Percentiles rank a stretch among this genome's conserved stretches.
These are phyloP conservation scores for Fissipunctia ypsillon DNA, from an alignment of 2,888 invertebrate species.

Conservation along the genomic window DNA sequence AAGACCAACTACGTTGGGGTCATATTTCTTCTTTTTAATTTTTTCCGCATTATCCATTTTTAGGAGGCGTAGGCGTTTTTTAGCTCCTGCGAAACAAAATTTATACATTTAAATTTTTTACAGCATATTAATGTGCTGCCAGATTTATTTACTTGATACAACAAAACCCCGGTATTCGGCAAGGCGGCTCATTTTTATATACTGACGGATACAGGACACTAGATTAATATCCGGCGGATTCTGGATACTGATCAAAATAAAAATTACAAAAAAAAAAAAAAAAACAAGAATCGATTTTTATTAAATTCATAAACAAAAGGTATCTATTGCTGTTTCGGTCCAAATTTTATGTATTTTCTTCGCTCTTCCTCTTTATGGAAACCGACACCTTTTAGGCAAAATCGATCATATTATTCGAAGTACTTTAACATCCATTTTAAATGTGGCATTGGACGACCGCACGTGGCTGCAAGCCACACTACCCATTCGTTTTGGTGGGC, in stretches of 20 bases:
- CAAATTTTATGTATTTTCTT: too few relatives aligned
- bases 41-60: slow-evolving; percentile 85
- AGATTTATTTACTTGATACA: neutral
- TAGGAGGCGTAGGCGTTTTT: slow-evolving; percentile 90
- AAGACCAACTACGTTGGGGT: slow-evolving; percentile 94
- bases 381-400: too few relatives aligned
- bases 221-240: neutral
- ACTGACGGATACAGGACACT: neutral
- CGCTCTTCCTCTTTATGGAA: too few relatives aligned
- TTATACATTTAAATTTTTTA: neutral
- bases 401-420: too few relatives aligned
- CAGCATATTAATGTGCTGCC: neutral
- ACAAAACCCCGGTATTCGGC: neutral
- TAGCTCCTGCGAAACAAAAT: slow-evolving; percentile 81
- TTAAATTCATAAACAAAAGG: neutral
- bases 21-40: slow-evolving; percentile 86
- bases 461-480: too few relatives aligned
- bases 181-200: neutral
- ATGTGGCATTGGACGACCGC: too few relatives aligned
- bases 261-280: neutral
- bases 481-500: too few relatives aligned
- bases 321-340: too few relatives aligned
- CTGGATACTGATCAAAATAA: neutral
- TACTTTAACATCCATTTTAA: too few relatives aligned
- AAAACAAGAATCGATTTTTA: neutral